phyloP scores from a whole-genome alignment of 2,113 vertebrate species.

The Hydrolagus affinis region DNA sequence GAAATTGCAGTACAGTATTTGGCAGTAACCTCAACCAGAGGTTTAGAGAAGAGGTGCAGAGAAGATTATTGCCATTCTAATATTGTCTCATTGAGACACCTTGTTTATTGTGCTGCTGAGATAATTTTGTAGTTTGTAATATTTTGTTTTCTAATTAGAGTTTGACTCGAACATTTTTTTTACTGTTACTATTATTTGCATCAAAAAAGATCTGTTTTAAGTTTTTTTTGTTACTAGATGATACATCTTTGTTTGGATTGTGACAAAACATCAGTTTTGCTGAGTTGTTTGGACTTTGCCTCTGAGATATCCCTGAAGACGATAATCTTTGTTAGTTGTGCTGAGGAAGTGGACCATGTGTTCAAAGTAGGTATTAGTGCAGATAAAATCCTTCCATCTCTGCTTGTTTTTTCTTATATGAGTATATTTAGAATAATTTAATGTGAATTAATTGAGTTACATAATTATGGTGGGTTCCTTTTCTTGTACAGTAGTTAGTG shows the following conservation, averaged over 20 bases:
- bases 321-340: conserved; percentile 63
- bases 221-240: conserved; percentile 48
- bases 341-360: conserved; percentile 66
- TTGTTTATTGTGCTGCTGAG: background rate
- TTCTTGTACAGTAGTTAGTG: background rate
- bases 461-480: background rate
- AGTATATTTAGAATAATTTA: no score
- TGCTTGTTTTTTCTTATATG: background rate
- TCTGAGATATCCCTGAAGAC: conserved; percentile 66
- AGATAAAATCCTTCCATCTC: background rate
- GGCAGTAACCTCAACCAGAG: no score
- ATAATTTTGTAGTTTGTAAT: background rate
- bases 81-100: no score
- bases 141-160: background rate
- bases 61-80: no score
- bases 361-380: conserved; percentile 55
- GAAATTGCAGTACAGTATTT: no score
- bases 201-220: background rate
- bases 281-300: conserved; percentile 60
- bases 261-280: conserved; percentile 59
- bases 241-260: conserved; percentile 59
- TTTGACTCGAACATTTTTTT: background rate
- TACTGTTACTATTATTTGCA: background rate
- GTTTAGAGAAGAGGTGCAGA: no score
- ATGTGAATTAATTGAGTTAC: background rate